These are phyloP conservation scores for Spilarctia lutea DNA, from an alignment of 2,888 invertebrate genomes.

Conservation along the genomic window DNA sequence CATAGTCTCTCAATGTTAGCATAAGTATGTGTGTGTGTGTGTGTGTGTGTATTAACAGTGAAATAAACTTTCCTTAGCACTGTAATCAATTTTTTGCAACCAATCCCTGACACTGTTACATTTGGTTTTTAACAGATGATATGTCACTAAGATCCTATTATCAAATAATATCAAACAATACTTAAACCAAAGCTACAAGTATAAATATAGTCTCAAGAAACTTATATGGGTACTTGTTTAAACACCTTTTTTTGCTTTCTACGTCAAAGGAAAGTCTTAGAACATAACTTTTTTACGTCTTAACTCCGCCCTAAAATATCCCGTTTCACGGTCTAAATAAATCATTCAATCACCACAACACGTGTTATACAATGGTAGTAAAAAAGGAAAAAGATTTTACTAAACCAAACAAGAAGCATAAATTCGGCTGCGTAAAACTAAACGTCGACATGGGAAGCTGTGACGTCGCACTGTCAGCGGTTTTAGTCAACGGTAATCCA, in stretches of 20 bases:
- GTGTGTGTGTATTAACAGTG: no score
- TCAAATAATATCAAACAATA: not conserved
- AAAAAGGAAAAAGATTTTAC: conserved; percentile 38
- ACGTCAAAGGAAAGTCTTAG: conserved; percentile 2
- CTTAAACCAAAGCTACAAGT: not conserved
- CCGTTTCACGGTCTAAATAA: conserved; percentile 26
- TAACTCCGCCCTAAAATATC: conserved; percentile 10
- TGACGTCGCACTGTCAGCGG: conserved; percentile 70
- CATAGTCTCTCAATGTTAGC: no score
- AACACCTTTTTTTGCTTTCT: not conserved
- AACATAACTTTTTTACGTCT: conserved; percentile 25
- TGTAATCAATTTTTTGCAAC: no score
- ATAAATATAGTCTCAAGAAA: conserved; percentile 13
- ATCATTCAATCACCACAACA: conserved; percentile 38
- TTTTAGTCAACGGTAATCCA: conserved; percentile 76
- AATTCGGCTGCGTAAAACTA: conserved; percentile 45
- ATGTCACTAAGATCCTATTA: no score
- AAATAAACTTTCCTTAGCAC: no score
- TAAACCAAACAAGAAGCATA: conserved; percentile 50
- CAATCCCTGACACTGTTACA: no score
- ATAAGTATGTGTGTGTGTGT: no score
- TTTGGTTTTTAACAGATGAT: no score
- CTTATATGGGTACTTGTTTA: conserved; percentile 21
- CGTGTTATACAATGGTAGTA: conserved; percentile 36
- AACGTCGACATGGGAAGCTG: conserved; percentile 46